Percentiles rank a stretch among this genome's conserved stretches.
phyloP scores from a whole-genome alignment of 2,113 vertebrate species.

The Gila orcuttii region DNA sequence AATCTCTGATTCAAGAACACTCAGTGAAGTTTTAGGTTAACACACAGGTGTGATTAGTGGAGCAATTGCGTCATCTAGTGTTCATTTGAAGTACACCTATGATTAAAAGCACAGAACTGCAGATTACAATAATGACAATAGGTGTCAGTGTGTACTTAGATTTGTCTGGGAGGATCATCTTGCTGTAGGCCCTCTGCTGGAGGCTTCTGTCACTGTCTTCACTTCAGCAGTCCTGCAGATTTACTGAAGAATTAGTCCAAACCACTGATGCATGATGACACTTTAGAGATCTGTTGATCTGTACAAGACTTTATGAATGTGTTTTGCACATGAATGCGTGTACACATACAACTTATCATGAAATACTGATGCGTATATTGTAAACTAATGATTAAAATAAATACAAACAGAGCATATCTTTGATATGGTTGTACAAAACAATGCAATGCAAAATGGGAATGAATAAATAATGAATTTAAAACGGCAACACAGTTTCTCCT shows the following conservation, averaged over 20 bases:
- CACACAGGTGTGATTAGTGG: not conserved
- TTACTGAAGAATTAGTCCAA: constrained; percentile 17
- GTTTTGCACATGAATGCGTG: not conserved
- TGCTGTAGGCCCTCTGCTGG: constrained; percentile 30
- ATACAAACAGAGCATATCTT: not conserved
- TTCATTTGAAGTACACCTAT: not conserved
- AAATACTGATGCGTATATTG: not conserved
- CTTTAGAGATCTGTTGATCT: not conserved
- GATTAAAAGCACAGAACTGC: not conserved
- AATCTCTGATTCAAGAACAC: not conserved
- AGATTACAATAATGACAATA: not conserved
- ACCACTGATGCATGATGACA: constrained; percentile 5
- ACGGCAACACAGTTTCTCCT: not conserved
- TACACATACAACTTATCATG: not conserved
- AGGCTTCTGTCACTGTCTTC: not conserved
- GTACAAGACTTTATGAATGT: not conserved
- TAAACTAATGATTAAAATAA: not conserved
- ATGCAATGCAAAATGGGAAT: not conserved
- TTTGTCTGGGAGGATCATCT: not conserved
- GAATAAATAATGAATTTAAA: not conserved
- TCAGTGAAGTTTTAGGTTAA: no score
- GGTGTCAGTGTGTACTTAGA: constrained; percentile 13
- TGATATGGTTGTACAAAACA: not conserved
- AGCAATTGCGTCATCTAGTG: constrained; percentile 2
- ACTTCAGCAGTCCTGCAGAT: not conserved